Evolutionary conservation across 2,888 invertebrate species (phyloP), one percentile per base, ranked within the genome.

Genomic region (Caenorhabditis sp.): DNA sequence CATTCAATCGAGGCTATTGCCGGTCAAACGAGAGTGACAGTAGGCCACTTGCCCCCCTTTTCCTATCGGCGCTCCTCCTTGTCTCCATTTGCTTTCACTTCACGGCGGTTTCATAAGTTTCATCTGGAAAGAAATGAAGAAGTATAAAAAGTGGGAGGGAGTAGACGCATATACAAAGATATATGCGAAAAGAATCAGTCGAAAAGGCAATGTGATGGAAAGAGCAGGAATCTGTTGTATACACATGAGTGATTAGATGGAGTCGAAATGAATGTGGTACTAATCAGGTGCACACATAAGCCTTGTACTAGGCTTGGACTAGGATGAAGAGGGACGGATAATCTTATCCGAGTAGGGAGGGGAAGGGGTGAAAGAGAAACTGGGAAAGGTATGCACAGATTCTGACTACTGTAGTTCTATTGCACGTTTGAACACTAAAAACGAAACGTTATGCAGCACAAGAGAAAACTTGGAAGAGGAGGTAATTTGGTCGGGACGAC

Each of bases 11-110:
- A 55, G 71, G 55, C 71, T 62, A 71, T 62, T 63, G 59, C 66
- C 59, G 74, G 66, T 66, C 74, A 74, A 74, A 74, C 74, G 74
- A 74, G 74, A 74, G 74, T 66, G 74, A 74, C 74, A 74, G 74
- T 74, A 50, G 50, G 56, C 27, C 53, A 27, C 46, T 17, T 52
- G 30, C 52, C 37, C 32, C 20, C 22, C 41, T 46, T 43, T 24
- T 48, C 39, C 20, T 35, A 50, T 50, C 59, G 48, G 59, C 59
- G 70, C 58, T n/a, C 37, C 39, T 58, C 50, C 58, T 58, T 43
- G 50, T 56, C 55, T 59, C 35, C 43, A 68, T 22, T 45, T 52
- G 59, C 70, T 59, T 59, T 70, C 53, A 66, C 56, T 66, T n/a
- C n/a, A n/a, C n/a, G 48, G 56, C 48, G 37, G 56, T 56, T 46